Percentiles rank a stretch among this genome's conserved stretches.
Evolutionary conservation across 2,113 vertebrate species (phyloP).

Genomic region (Cynocephalus volans): DNA sequence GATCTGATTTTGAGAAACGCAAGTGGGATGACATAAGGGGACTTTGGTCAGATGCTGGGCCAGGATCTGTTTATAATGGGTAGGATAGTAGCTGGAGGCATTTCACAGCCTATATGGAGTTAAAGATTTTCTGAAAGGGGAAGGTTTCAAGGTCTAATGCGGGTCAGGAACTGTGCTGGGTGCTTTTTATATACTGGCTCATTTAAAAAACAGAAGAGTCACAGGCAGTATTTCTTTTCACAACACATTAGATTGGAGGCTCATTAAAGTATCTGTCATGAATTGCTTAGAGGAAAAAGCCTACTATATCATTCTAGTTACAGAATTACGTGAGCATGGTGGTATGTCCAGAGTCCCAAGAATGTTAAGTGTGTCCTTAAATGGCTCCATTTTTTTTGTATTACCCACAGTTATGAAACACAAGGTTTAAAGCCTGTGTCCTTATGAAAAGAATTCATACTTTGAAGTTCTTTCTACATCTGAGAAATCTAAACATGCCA

Average conservation of each 20-base stretch:
- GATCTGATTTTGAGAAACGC: slow-evolving; percentile 3
- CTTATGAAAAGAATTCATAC: slow-evolving; percentile 26
- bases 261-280: neutral
- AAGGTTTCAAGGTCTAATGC: neutral
- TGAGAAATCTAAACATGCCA: slow-evolving; percentile 28
- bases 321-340: slow-evolving; percentile 44
- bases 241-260: neutral
- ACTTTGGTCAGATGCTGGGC: neutral
- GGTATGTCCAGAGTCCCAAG: slow-evolving; percentile 50
- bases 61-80: neutral
- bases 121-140: neutral
- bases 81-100: neutral
- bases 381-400: slow-evolving; percentile 41
- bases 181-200: neutral
- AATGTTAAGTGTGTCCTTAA: slow-evolving; percentile 62
- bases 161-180: neutral
- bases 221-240: neutral
- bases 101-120: neutral
- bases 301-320: neutral
- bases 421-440: slow-evolving; percentile 13
- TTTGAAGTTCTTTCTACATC: slow-evolving; percentile 58
- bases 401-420: slow-evolving; percentile 37
- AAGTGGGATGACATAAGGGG: neutral
- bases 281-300: slow-evolving; percentile 25
- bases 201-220: neutral